These are phyloP conservation scores for Toxostoma redivivum DNA, from an alignment of 2,113 vertebrate genomes.

Conservation along the genomic window DNA sequence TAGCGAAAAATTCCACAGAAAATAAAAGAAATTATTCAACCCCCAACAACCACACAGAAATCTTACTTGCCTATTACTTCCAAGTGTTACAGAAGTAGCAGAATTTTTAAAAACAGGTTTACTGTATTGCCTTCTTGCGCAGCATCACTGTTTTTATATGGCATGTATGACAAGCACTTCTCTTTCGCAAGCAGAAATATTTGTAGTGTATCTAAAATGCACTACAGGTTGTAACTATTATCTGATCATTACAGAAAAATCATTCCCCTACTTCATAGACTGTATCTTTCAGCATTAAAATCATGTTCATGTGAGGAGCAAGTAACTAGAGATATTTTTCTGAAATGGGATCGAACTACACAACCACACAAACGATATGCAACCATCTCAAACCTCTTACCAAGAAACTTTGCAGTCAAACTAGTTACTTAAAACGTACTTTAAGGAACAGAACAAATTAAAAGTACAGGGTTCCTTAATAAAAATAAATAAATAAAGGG, in stretches of 20 bases:
- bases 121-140: not conserved
- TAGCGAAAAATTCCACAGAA: too few species aligned
- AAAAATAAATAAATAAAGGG: not conserved
- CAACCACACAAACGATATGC: not conserved
- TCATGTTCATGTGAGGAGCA: not conserved
- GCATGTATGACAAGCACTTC: not conserved
- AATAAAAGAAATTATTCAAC: too few species aligned
- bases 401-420: not conserved
- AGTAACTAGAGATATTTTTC: conserved; percentile 14
- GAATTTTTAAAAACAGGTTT: not conserved
- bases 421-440: not conserved
- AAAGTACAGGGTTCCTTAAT: not conserved
- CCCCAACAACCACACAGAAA: not conserved
- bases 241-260: not conserved
- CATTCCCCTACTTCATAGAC: not conserved
- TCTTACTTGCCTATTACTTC: not conserved
- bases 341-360: conserved; percentile 13
- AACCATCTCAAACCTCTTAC: not conserved
- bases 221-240: not conserved
- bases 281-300: not conserved
- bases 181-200: not conserved
- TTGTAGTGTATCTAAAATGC: not conserved
- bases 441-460: not conserved
- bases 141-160: not conserved
- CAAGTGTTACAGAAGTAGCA: not conserved